phyloP scores from a whole-genome alignment of 2,888 invertebrate species.

The Plusia festucae region DNA sequence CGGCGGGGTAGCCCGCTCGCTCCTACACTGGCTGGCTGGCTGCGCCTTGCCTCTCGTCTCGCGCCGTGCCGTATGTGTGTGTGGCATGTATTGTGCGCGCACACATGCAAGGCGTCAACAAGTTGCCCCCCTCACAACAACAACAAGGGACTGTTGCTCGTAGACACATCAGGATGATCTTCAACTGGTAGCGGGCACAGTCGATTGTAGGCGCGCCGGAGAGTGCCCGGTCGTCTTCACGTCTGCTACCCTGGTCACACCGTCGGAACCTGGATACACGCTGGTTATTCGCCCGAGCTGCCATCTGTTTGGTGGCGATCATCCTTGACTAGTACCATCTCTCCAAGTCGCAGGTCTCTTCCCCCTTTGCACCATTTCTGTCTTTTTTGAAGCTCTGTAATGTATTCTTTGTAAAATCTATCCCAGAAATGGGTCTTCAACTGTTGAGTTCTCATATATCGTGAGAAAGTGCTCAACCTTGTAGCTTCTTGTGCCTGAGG shows the following conservation, averaged over 20 bases:
- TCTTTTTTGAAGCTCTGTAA: constrained; percentile 14
- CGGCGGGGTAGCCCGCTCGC: no score
- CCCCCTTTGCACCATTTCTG: constrained; percentile 12
- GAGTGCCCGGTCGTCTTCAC: not conserved
- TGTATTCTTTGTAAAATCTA: constrained; percentile 12
- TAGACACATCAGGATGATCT: not conserved
- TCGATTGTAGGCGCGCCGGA: not conserved
- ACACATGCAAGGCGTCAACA: constrained; percentile 3
- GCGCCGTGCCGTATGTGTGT: no score
- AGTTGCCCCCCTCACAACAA: not conserved
- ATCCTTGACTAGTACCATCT: constrained; percentile 17
- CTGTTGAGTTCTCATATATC: constrained; percentile 16
- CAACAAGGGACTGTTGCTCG: not conserved
- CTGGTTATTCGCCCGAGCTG: not conserved
- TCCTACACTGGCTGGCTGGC: no score
- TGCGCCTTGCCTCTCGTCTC: no score
- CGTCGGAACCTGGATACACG: not conserved
- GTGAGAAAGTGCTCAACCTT: constrained; percentile 12
- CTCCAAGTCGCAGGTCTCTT: constrained; percentile 2
- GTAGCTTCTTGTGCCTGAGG: constrained; percentile 7
- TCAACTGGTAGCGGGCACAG: not conserved
- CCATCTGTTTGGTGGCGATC: constrained; percentile 16
- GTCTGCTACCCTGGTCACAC: constrained; percentile 4
- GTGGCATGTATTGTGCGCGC: not conserved
- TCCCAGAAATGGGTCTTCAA: constrained; percentile 15